Conservation (phyloP, 2,888 invertebrate species). For the Microctonus aethiopoides region DNA sequence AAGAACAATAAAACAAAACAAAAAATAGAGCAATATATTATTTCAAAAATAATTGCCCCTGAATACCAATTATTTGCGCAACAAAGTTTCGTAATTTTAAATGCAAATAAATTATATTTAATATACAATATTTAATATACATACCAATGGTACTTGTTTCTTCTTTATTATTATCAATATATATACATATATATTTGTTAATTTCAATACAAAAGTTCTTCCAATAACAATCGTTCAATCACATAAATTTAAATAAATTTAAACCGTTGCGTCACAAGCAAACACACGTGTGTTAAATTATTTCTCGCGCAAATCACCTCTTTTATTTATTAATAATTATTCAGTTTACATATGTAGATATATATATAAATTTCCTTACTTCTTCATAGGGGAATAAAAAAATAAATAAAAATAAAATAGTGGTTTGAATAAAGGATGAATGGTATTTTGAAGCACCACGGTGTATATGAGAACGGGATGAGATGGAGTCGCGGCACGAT, state of each 20-base stretch:
- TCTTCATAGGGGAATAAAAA: neutral
- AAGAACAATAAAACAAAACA: neutral
- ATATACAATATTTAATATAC: too few relatives aligned
- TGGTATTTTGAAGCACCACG: conserved; percentile 10
- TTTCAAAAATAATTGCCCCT: neutral
- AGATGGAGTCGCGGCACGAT: conserved; percentile 63
- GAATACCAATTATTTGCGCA: neutral
- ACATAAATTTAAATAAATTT: neutral
- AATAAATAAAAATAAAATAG: conserved; percentile 7
- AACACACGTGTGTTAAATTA: neutral
- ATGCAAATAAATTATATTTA: too few relatives aligned
- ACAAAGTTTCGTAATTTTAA: too few relatives aligned
- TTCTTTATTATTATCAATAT: too few relatives aligned
- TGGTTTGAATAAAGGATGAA: neutral
- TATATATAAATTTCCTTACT: too few relatives aligned
- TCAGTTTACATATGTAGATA: too few relatives aligned
- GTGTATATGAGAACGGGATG: conserved; percentile 50
- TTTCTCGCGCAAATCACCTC: neutral
- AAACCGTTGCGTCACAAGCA: neutral
- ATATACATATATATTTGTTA: too few relatives aligned
- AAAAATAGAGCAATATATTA: neutral
- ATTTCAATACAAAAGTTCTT: neutral
- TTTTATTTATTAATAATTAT: neutral
- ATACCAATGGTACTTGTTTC: neutral
- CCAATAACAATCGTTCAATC: neutral